Evolutionary conservation across 2,797 vertebrate species (phyloP).

Genomic region (Sebastes aleutianus): DNA sequence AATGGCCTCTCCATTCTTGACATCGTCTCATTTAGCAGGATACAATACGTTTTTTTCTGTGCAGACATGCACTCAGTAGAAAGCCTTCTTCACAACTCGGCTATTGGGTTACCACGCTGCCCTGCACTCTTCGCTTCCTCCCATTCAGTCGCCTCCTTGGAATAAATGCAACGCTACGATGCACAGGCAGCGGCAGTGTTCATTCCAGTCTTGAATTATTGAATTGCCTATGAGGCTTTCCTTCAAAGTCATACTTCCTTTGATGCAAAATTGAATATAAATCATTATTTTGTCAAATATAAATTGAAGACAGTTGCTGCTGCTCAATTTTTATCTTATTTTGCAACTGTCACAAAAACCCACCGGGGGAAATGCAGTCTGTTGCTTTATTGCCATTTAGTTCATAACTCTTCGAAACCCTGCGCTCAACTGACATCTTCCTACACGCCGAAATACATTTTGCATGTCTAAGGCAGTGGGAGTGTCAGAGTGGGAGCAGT

Average conservation of each 20-base stretch:
- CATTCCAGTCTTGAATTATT: slow-evolving; percentile 43
- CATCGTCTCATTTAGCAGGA: slow-evolving; percentile 5
- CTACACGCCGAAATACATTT: neutral
- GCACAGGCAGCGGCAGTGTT: slow-evolving; percentile 27
- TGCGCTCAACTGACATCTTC: slow-evolving; percentile 6
- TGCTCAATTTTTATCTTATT: neutral
- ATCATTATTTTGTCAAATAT: slow-evolving; percentile 37
- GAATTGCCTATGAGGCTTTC: slow-evolving; percentile 25
- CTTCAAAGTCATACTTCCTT: slow-evolving; percentile 15
- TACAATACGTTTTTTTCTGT: neutral
- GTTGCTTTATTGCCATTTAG: neutral
- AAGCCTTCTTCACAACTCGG: neutral
- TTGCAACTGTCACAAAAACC: slow-evolving; percentile 3
- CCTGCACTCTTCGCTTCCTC: neutral
- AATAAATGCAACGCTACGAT: slow-evolving; percentile 34
- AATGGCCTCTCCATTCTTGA: neutral
- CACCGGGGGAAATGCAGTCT: neutral
- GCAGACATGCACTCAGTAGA: slow-evolving; percentile 1
- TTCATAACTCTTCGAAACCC: neutral
- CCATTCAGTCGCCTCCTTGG: slow-evolving; percentile 13
- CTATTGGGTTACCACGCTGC: neutral
- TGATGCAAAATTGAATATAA: slow-evolving; percentile 37
- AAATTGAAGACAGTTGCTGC: neutral
- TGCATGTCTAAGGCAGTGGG: slow-evolving; percentile 3
- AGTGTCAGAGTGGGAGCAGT: slow-evolving; percentile 5